Evolutionary conservation across 1,140 invertebrate species (phyloP).

Genomic region (Diorhabda carinulata): DNA sequence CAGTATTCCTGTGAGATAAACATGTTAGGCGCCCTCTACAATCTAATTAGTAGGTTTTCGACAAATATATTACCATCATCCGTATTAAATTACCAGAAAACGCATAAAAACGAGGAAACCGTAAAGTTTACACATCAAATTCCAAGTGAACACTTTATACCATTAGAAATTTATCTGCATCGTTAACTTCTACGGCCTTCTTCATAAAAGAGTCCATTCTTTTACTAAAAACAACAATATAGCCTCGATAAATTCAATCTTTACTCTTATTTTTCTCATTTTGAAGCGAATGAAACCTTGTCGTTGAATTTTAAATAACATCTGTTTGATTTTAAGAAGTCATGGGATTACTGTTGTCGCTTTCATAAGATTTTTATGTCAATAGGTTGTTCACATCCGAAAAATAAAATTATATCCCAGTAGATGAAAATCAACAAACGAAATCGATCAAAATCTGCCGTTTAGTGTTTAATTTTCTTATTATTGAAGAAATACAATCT

Average conservation of each 20-base stretch:
- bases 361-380: too few relatives aligned
- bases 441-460: too few relatives aligned
- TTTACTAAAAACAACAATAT: not conserved
- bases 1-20: not conserved
- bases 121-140: not conserved
- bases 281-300: not conserved
- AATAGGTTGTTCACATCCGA: too few relatives aligned
- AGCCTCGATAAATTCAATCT: not conserved
- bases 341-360: not conserved
- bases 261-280: not conserved
- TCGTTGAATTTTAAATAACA: not conserved
- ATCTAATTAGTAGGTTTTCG: not conserved
- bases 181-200: not conserved
- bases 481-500: too few relatives aligned
- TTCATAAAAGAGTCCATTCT: not conserved
- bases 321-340: constrained; percentile 1
- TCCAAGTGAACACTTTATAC: not conserved
- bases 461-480: too few relatives aligned
- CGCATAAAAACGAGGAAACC: not conserved
- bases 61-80: constrained; percentile 3
- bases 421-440: too few relatives aligned
- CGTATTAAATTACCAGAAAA: not conserved
- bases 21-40: not conserved
- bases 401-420: too few relatives aligned
- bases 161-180: not conserved